Conservation (phyloP, 92 coral and sea anemone species). For the Hydrozoanthus gracilis region DNA sequence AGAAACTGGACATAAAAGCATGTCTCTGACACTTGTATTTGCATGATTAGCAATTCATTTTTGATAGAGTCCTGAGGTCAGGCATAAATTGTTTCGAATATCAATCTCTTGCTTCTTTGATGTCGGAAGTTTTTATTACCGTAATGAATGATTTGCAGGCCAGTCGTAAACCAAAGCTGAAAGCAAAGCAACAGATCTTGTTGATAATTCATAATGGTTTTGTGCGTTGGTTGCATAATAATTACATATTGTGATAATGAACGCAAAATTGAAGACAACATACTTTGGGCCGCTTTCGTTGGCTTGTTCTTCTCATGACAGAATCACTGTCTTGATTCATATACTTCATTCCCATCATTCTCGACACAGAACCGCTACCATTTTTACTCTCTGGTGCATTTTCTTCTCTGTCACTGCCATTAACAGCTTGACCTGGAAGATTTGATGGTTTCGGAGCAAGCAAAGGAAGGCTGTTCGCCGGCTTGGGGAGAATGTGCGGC, state of each 20-base stretch:
- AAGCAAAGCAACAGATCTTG: slow-evolving; percentile 43
- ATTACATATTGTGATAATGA: slow-evolving; percentile 80
- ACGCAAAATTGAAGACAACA: slow-evolving; percentile 73
- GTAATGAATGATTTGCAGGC: slow-evolving; percentile 27
- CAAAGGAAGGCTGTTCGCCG: slow-evolving; percentile 76
- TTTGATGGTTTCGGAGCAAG: slow-evolving; percentile 80
- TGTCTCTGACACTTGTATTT: slow-evolving; percentile 13
- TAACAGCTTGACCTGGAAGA: slow-evolving; percentile 80
- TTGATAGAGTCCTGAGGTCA: slow-evolving; percentile 52
- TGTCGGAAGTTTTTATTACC: slow-evolving; percentile 31
- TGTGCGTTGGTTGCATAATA: slow-evolving; percentile 43
- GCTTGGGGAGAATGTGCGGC: slow-evolving; percentile 86
- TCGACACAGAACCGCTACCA: slow-evolving; percentile 63
- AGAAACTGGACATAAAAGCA: not conserved
- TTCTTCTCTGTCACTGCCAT: slow-evolving; percentile 64
- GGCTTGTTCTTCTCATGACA: slow-evolving; percentile 88
- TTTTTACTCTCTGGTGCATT: slow-evolving; percentile 63
- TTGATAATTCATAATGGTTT: slow-evolving; percentile 35
- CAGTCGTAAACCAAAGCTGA: slow-evolving; percentile 11
- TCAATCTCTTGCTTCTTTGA: slow-evolving; percentile 19
- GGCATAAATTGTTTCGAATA: slow-evolving; percentile 34
- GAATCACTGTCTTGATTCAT: slow-evolving; percentile 68
- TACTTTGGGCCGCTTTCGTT: slow-evolving; percentile 99
- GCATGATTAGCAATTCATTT: slow-evolving; percentile 42
- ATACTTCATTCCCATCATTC: slow-evolving; percentile 62